Evolutionary conservation across 2,113 vertebrate species (phyloP).

Genomic region (Forbesichthys agassizii): DNA sequence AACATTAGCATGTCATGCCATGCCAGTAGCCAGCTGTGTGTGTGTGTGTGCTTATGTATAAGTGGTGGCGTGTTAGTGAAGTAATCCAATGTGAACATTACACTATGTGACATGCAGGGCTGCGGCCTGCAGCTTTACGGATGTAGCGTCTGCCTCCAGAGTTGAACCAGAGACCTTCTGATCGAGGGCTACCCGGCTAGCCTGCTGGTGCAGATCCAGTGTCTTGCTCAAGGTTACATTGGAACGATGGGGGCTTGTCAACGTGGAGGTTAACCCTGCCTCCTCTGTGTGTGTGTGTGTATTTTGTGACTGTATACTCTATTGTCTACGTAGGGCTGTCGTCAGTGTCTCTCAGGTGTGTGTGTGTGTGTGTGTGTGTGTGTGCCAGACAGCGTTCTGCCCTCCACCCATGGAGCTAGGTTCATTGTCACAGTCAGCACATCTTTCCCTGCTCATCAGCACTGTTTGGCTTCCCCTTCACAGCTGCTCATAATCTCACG

Average conservation of each 20-base stretch:
- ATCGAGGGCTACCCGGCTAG: too few species aligned
- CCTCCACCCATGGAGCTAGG: conserved; percentile 42
- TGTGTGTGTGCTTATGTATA: too few species aligned
- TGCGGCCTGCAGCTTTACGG: too few species aligned
- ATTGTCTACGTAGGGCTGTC: conserved; percentile 3
- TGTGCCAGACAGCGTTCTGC: conserved; percentile 46
- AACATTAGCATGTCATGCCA: too few species aligned
- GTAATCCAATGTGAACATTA: too few species aligned
- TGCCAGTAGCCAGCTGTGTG: too few species aligned
- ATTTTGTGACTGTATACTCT: not conserved
- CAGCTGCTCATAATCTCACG: conserved; percentile 26
- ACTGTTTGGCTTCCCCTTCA: conserved; percentile 50
- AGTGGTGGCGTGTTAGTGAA: too few species aligned
- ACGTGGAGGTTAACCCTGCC: not conserved
- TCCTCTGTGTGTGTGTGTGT: not conserved
- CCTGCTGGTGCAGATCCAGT: too few species aligned
- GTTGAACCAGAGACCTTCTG: not conserved
- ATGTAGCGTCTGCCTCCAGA: not conserved
- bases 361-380: conserved; percentile 18
- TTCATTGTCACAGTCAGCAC: conserved; percentile 60
- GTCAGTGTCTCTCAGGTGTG: conserved; percentile 13
- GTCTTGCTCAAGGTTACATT: too few species aligned
- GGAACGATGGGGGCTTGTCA: not conserved
- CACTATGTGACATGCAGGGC: too few species aligned
- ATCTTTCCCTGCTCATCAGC: conserved; percentile 62